Base-by-base conservation (phyloP, 2,888 invertebrate species). In the Chaitophorus viminalis region DNA sequence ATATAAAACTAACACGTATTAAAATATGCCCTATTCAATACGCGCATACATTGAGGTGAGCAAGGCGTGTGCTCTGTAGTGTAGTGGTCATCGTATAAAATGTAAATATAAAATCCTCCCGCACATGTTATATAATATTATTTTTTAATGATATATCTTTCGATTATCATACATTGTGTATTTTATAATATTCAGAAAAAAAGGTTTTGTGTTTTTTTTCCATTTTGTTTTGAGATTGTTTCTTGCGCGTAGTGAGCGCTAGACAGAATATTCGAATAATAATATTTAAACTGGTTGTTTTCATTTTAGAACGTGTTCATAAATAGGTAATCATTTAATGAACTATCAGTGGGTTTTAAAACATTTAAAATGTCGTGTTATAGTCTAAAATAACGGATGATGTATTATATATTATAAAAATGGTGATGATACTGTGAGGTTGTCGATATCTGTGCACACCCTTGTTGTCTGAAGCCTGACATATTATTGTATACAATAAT, bases 51-150 rank as follows among this genome's bases (percentile, higher is more conserved):
- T 52, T 70, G 83, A 54, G 54, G 25, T 9, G 60, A 54, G 33
- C 18, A 46, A 17, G 36, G n/a, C 3, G 60, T 11, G 25, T 46
- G 46, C 36, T 3, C 25, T 25, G 17, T 21, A 11, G 54, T 31
- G 46, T 33, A 60, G 74, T 84, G 84, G 76, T 84, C 79, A 79
- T 68, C 36, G 29, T 36, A 75, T 75, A 74, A 52, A 70, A 81
- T 81, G 68, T 31, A 81, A 82, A 82, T 82, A 46, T 68, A 68
- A 68, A 68, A 68, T 31, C 29, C 29, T 17, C 17, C 31, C 4
- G 31, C 70, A 31, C 11, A 29, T 29, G 31, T 70, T 17, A 70
- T 25, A 17, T 70, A 31, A 70, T 31, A 31, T 29, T 70, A 29
- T 31, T 68, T 65, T 29, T 68, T 29, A 68, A 68, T n/a, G 68